phyloP scores from a whole-genome alignment of 2,888 invertebrate genomes.

The Callinectes sapidus region DNA sequence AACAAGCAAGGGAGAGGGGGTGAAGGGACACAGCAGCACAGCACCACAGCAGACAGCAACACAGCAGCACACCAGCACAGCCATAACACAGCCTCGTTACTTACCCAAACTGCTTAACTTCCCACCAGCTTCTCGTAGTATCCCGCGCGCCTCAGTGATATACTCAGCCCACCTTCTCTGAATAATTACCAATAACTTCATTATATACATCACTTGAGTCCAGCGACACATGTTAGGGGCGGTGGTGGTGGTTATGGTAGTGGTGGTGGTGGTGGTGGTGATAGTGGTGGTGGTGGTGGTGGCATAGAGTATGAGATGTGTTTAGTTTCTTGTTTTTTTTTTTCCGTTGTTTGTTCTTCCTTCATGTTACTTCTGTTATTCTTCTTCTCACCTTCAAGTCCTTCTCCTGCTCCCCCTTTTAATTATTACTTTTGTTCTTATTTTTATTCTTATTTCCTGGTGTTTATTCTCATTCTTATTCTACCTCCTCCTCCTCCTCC shows the following conservation, averaged over 20 bases:
- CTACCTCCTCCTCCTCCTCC: not conserved
- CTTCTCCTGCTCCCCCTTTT: not conserved
- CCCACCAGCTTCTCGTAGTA: not conserved
- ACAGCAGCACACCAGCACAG: not conserved
- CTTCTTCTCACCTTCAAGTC: not conserved
- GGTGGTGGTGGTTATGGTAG: not conserved
- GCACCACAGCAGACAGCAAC: not conserved
- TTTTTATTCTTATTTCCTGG: too few relatives aligned
- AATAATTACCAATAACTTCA: slow-evolving; percentile 17
- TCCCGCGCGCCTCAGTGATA: not conserved
- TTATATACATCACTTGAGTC: not conserved
- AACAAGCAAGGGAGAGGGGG: not conserved
- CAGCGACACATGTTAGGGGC: not conserved
- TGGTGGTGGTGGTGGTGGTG: not conserved
- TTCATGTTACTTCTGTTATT: not conserved
- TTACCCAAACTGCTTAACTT: not conserved
- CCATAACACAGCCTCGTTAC: not conserved
- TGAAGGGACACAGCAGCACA: not conserved
- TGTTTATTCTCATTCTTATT: not conserved
- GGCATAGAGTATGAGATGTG: too few relatives aligned
- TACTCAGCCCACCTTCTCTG: not conserved
- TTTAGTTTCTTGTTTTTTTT: too few relatives aligned
- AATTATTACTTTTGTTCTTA: too few relatives aligned
- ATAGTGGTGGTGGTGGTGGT: too few relatives aligned
- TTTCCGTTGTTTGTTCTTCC: too few relatives aligned